A percentile compares a stretch with the other conserved stretches of the same genome.
These are phyloP conservation scores for Amiota minor DNA, from an alignment of 2,888 invertebrate species.

Conservation along the genomic window DNA sequence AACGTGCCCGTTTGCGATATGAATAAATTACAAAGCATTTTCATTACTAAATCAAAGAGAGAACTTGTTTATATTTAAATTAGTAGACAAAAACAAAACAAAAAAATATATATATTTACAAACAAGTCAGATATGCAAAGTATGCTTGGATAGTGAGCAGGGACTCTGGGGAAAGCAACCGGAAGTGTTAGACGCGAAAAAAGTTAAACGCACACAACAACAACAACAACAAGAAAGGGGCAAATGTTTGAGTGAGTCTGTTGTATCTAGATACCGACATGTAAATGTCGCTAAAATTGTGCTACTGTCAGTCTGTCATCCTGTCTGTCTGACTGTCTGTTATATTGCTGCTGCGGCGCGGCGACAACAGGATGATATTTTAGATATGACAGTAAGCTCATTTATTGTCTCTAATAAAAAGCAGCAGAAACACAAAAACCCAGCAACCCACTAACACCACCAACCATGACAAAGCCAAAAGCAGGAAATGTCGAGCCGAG, in stretches of 20 bases:
- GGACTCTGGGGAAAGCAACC: not conserved
- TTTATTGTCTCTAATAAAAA: conserved; percentile 25
- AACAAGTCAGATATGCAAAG: not conserved
- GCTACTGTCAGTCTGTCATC: not conserved
- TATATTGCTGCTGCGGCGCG: not conserved
- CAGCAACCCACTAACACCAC: not conserved
- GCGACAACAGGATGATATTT: not conserved
- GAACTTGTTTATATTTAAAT: conserved; percentile 67
- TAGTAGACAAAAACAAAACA: conserved; percentile 55
- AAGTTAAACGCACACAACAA: not conserved
- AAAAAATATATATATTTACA: conserved; percentile 49
- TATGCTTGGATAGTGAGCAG: not conserved
- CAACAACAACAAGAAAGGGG: not conserved
- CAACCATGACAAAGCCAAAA: conserved; percentile 11
- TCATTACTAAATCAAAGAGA: conserved; percentile 55
- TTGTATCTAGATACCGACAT: conserved; percentile 17
- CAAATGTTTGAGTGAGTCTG: not conserved
- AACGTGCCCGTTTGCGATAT: conserved; percentile 18
- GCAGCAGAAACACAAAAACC: not conserved
- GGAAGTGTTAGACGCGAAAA: conserved; percentile 23
- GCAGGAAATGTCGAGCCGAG: not conserved
- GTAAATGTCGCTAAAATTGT: conserved; percentile 17
- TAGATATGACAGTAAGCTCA: conserved; percentile 27
- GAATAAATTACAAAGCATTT: conserved; percentile 54
- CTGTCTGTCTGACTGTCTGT: too few species aligned